phyloP scores from a whole-genome alignment of 2,888 invertebrate species.

The Sarcophaga caerulescens region DNA sequence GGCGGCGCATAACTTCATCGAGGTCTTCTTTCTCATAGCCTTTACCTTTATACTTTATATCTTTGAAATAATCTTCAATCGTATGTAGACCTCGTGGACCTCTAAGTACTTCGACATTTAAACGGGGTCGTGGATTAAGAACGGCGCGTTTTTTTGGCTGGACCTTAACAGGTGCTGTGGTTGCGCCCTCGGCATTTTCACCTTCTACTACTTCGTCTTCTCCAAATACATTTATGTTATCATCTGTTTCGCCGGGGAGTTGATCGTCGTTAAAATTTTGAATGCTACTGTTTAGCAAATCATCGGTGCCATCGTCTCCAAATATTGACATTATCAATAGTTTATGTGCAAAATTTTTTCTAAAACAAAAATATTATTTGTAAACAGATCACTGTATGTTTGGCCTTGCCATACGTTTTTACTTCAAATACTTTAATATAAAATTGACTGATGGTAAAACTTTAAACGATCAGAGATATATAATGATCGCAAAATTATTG shows the following conservation, averaged over 20 bases:
- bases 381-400: conserved; percentile 27
- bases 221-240: conserved; percentile 75
- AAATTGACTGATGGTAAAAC: neutral
- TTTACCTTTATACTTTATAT: conserved; percentile 89
- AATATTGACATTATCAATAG: conserved; percentile 74
- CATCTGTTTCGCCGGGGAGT: conserved; percentile 81
- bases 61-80: conserved; percentile 89
- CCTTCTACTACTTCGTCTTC: conserved; percentile 80
- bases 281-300: conserved; percentile 77
- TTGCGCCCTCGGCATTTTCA: conserved; percentile 81
- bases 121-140: conserved; percentile 85
- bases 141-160: conserved; percentile 83
- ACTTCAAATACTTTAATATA: neutral
- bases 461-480: neutral
- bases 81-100: conserved; percentile 90
- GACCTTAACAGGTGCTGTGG: conserved; percentile 77
- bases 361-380: conserved; percentile 6
- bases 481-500: too few relatives aligned
- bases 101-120: conserved; percentile 87
- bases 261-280: conserved; percentile 75
- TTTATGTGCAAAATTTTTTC: neutral
- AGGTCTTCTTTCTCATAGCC: conserved; percentile 93
- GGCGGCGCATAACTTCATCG: conserved; percentile 87
- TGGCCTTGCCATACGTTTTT: conserved; percentile 3
- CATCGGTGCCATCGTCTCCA: conserved; percentile 76